phyloP scores from a whole-genome alignment of 2,797 vertebrate genomes.

The Ctenochaetus hawaiiensis region DNA sequence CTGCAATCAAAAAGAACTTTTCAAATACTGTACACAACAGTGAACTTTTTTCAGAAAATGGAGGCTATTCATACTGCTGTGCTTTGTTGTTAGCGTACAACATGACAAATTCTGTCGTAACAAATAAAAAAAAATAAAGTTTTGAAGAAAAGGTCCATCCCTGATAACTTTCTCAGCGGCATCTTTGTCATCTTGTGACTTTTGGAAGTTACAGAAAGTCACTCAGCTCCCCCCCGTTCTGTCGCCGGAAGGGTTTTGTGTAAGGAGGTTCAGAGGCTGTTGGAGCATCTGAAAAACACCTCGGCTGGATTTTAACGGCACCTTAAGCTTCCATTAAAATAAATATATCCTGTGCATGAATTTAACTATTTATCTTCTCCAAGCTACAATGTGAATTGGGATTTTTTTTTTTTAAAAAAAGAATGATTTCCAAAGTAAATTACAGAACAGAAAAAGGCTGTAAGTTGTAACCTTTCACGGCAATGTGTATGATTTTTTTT shows the following conservation, averaged over 20 bases:
- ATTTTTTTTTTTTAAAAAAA: no score
- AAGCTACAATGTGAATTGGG: neutral
- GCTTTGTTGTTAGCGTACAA: neutral
- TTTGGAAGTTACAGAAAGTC: neutral
- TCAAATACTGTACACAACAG: neutral
- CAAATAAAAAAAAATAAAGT: neutral
- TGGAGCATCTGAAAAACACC: no score
- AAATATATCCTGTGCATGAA: neutral
- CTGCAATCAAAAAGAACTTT: neutral
- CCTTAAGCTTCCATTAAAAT: neutral
- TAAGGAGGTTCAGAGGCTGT: neutral
- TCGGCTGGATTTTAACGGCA: neutral
- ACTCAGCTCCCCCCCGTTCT: neutral
- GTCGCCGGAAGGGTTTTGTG: neutral
- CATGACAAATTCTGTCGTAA: no score
- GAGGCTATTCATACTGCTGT: slow-evolving; percentile 2
- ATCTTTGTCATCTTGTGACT: neutral
- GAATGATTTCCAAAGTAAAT: neutral
- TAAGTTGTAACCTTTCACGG: neutral
- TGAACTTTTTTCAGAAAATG: neutral
- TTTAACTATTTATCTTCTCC: no score
- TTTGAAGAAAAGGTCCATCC: neutral
- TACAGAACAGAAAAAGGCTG: neutral
- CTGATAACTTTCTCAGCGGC: neutral
- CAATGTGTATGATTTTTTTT: neutral